Conservation (phyloP, 2,888 invertebrate species). For the Campoletis raptor region DNA sequence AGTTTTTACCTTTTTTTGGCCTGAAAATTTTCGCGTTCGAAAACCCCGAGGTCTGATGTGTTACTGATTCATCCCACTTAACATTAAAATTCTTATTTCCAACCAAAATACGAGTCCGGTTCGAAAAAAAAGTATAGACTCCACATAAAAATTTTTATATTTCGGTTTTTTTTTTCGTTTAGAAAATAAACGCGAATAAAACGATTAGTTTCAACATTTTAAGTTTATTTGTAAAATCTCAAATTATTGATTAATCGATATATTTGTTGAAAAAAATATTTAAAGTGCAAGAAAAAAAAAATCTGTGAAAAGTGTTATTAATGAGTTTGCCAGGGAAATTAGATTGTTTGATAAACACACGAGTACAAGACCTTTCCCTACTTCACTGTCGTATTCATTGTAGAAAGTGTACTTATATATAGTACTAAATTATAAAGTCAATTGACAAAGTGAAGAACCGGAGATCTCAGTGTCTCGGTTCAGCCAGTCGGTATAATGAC, state of each 20-base stretch:
- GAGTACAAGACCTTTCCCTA: background rate
- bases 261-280: background rate
- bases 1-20: no score
- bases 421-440: slow-evolving; percentile 32
- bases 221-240: background rate
- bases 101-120: background rate
- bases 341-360: background rate
- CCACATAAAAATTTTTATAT: background rate
- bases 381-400: slow-evolving; percentile 15
- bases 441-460: slow-evolving; percentile 58
- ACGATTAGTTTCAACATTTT: background rate
- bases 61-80: no score
- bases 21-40: no score
- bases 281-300: background rate
- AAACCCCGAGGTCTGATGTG: no score
- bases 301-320: background rate
- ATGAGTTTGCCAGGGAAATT: background rate
- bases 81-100: background rate
- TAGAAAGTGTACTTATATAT: slow-evolving; percentile 20
- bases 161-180: background rate
- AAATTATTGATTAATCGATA: background rate
- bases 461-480: slow-evolving; percentile 41
- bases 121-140: background rate
- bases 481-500: slow-evolving; percentile 79
- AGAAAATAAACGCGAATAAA: background rate